phyloP scores from a whole-genome alignment of 2,888 invertebrate genomes.

The Arenicola marina region DNA sequence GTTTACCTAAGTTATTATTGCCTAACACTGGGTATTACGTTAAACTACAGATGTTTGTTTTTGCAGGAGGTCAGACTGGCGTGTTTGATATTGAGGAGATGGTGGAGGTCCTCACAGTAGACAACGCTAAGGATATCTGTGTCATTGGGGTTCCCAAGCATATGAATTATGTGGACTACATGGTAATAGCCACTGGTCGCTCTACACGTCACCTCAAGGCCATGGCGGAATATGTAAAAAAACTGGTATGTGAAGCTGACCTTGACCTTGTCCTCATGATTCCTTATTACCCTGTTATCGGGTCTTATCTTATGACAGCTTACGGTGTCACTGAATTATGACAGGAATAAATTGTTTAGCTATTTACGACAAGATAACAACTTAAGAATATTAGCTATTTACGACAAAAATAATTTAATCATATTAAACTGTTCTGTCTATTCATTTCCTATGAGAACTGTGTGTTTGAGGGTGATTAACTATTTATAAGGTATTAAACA shows the following conservation, averaged over 20 bases:
- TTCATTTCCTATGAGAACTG: too few relatives aligned
- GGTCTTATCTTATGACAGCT: not conserved
- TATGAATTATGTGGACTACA: slow-evolving; percentile 80
- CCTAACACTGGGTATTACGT: too few relatives aligned
- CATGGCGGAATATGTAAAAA: slow-evolving; percentile 47
- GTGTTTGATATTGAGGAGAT: slow-evolving; percentile 89
- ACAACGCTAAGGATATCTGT: slow-evolving; percentile 81
- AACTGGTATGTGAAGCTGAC: slow-evolving; percentile 46
- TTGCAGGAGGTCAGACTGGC: slow-evolving; percentile 77
- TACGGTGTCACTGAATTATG: not conserved
- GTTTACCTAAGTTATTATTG: too few relatives aligned
- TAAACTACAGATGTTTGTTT: too few relatives aligned
- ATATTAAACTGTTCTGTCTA: too few relatives aligned
- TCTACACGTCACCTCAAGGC: slow-evolving; percentile 58
- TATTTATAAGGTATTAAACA: too few relatives aligned
- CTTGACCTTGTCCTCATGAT: too few relatives aligned
- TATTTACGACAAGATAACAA: too few relatives aligned
- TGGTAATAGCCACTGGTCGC: slow-evolving; percentile 74
- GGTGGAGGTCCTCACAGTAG: slow-evolving; percentile 74
- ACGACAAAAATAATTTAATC: too few relatives aligned
- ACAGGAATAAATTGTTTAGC: not conserved
- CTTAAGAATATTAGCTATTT: too few relatives aligned
- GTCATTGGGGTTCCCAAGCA: slow-evolving; percentile 77
- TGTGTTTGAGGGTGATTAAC: too few relatives aligned
- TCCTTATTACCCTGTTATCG: too few relatives aligned